Conservation (phyloP, 2,113 vertebrate species). For the Salvator merianae region DNA sequence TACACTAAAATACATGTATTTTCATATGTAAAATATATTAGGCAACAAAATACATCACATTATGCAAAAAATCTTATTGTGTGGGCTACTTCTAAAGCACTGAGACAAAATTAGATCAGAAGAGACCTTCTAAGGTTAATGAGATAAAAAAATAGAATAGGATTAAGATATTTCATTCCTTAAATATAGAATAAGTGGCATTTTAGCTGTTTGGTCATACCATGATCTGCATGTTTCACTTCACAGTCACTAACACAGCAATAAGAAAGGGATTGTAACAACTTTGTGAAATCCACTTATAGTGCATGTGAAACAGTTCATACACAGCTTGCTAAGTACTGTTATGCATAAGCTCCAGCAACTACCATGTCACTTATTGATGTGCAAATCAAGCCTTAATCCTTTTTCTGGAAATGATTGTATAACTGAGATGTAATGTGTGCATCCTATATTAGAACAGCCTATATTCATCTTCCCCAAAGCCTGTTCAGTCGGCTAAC, state of each 20-base stretch:
- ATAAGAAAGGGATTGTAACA: neutral
- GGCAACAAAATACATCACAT: too few relatives aligned
- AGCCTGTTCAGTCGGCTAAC: constrained; percentile 66
- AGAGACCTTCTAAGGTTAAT: too few relatives aligned
- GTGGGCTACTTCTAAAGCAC: too few relatives aligned
- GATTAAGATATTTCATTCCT: too few relatives aligned
- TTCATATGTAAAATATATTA: too few relatives aligned
- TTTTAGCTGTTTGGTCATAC: neutral
- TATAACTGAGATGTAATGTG: neutral
- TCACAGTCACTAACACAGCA: neutral
- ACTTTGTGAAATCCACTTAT: neutral
- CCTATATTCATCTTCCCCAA: constrained; percentile 43
- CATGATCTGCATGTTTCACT: neutral
- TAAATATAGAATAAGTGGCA: neutral
- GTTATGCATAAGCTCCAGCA: neutral
- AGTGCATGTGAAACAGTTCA: neutral
- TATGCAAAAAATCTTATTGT: too few relatives aligned
- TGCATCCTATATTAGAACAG: neutral
- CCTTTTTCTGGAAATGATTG: neutral
- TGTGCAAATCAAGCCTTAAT: neutral
- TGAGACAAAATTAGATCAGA: too few relatives aligned
- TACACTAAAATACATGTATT: too few relatives aligned
- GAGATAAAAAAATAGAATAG: too few relatives aligned
- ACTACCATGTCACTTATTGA: neutral
- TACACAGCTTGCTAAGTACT: neutral